Percentiles rank a stretch among this genome's conserved stretches.
Evolutionary conservation across 2,797 vertebrate genomes (phyloP).

Genomic region (Sarcophilus harrisii): DNA sequence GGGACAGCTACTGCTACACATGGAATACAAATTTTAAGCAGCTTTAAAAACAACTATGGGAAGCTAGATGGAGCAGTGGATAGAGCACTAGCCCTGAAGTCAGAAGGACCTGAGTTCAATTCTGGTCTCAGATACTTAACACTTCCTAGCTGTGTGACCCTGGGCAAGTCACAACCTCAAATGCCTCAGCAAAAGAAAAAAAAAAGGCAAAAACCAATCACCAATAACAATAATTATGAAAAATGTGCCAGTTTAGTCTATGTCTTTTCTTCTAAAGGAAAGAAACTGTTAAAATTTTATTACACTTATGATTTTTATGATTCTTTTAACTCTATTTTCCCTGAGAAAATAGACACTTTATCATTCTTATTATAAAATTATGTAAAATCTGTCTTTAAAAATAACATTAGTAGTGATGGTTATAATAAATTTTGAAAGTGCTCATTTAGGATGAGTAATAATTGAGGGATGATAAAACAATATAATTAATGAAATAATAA

Average conservation of each 20-base stretch:
- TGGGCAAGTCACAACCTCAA: too few relatives aligned
- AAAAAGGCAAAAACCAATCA: too few relatives aligned
- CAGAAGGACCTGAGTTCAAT: too few relatives aligned
- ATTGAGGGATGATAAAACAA: background rate
- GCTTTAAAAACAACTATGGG: slow-evolving; percentile 39
- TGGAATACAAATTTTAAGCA: slow-evolving; percentile 26
- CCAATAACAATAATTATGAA: slow-evolving; percentile 12
- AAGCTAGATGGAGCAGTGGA: too few relatives aligned
- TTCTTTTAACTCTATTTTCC: background rate
- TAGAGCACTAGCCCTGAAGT: too few relatives aligned
- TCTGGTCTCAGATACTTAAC: too few relatives aligned
- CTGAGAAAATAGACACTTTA: background rate
- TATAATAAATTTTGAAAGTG: background rate
- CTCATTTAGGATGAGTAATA: background rate
- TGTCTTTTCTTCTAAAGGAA: slow-evolving; percentile 11
- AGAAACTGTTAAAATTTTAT: background rate
- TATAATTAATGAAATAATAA: background rate
- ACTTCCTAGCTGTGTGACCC: too few relatives aligned
- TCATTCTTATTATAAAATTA: background rate
- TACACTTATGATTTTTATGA: background rate
- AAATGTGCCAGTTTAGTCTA: background rate
- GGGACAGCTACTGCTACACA: background rate
- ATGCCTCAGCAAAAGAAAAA: too few relatives aligned
- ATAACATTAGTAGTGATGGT: background rate
- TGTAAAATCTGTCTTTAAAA: background rate